Evolutionary conservation across 2,888 invertebrate genomes (phyloP).

Genomic region (Rotaria sp.): DNA sequence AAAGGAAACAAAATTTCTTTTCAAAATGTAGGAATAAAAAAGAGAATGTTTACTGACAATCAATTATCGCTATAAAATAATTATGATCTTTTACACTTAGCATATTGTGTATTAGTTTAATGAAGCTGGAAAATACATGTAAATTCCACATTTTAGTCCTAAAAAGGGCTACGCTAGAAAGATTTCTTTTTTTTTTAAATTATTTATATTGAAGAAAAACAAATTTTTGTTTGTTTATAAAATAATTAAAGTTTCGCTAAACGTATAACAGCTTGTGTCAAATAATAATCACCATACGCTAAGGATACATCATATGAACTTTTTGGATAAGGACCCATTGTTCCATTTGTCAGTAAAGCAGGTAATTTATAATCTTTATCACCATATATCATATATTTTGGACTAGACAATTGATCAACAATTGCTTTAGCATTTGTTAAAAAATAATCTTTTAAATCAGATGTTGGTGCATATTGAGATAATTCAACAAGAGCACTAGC

Average conservation of each 20-base stretch:
- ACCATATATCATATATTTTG: neutral
- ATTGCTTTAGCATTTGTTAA: neutral
- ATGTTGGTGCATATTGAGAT: neutral
- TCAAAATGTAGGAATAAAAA: no score
- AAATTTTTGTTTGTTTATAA: neutral
- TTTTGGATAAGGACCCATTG: neutral
- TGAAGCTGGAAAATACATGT: no score
- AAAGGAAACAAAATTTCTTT: no score
- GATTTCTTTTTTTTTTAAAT: no score
- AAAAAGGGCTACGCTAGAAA: no score
- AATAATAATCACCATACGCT: conserved; percentile 7
- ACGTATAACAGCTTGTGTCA: conserved; percentile 1
- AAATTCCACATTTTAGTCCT: no score
- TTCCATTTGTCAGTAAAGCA: neutral
- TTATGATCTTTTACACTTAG: no score
- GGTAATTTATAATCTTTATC: neutral
- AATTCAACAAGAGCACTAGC: conserved; percentile 17
- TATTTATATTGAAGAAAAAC: neutral
- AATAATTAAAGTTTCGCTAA: neutral
- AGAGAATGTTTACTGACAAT: no score
- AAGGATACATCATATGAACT: neutral
- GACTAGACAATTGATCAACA: neutral
- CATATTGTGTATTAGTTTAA: no score
- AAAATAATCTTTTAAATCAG: neutral
- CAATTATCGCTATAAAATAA: no score